phyloP scores from a whole-genome alignment of 2,113 vertebrate genomes.

The Macquaria australasica region DNA sequence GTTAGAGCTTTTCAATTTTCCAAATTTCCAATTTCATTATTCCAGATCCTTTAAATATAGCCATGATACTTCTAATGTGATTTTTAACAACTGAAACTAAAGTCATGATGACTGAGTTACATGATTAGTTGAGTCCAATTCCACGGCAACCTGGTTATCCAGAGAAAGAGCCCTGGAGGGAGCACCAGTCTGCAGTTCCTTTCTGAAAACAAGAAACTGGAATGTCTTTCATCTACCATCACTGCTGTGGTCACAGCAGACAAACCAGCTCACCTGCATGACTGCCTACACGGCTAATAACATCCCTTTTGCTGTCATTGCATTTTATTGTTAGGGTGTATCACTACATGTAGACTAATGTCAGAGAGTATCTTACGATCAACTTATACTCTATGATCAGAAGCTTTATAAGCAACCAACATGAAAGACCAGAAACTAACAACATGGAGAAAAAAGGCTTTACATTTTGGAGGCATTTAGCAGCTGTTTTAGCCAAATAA shows the following conservation, averaged over 20 bases:
- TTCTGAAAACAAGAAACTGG: not conserved
- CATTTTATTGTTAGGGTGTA: not conserved
- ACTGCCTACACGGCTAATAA: not conserved
- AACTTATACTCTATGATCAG: not conserved
- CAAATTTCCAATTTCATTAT: no score
- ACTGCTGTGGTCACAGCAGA: not conserved
- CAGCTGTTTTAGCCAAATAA: not conserved
- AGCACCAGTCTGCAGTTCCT: not conserved
- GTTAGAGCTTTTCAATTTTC: no score
- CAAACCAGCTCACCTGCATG: slow-evolving; percentile 4
- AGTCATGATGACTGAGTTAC: no score
- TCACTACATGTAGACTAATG: not conserved
- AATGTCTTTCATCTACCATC: not conserved
- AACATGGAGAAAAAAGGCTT: not conserved
- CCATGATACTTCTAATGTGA: no score
- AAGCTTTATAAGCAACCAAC: not conserved
- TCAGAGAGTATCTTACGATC: not conserved
- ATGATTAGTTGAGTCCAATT: no score
- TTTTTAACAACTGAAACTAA: no score
- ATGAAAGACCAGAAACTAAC: not conserved
- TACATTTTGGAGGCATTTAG: not conserved
- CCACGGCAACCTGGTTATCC: not conserved
- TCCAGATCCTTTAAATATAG: no score
- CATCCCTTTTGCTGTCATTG: not conserved
- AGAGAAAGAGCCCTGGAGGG: not conserved